A percentile compares a stretch with the other conserved stretches of the same genome.
phyloP scores from a whole-genome alignment of 2,113 vertebrate genomes.

The Eupsittula cactorum region DNA sequence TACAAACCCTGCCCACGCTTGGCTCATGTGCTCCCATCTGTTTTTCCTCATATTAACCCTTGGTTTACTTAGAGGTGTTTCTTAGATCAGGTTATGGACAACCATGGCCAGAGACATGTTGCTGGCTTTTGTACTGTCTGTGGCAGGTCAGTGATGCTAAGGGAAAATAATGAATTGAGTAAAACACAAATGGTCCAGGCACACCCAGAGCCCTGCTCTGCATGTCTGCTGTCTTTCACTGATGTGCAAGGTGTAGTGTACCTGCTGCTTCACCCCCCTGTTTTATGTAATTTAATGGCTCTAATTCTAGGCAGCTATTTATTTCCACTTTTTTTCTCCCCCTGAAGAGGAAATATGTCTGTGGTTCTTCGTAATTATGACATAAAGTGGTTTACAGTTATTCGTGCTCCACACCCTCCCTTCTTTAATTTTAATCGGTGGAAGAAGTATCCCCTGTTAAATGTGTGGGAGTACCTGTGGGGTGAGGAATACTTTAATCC shows the following conservation, averaged over 20 bases:
- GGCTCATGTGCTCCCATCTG: neutral
- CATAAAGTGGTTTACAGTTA: neutral
- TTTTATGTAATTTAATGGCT: neutral
- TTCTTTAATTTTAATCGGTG: neutral
- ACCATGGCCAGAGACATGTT: neutral
- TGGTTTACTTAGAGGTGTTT: neutral
- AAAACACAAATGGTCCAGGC: neutral
- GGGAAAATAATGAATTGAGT: neutral
- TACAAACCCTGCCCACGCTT: neutral
- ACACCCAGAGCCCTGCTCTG: conserved; percentile 42
- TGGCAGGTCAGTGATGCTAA: neutral
- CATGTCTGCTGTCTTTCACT: neutral
- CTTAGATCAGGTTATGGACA: neutral
- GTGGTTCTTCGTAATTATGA: neutral
- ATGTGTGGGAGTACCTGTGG: neutral
- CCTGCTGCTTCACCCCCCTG: neutral
- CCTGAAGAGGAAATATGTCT: neutral
- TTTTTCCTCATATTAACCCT: neutral
- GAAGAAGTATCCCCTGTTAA: neutral
- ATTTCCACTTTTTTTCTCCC: neutral
- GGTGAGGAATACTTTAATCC: neutral
- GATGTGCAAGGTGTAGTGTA: neutral
- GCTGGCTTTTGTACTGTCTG: fast-evolving
- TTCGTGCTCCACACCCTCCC: neutral
- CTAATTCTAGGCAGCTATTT: neutral